Evolutionary conservation across 2,113 vertebrate species (phyloP).

Genomic region (Odontesthes bonariensis): DNA sequence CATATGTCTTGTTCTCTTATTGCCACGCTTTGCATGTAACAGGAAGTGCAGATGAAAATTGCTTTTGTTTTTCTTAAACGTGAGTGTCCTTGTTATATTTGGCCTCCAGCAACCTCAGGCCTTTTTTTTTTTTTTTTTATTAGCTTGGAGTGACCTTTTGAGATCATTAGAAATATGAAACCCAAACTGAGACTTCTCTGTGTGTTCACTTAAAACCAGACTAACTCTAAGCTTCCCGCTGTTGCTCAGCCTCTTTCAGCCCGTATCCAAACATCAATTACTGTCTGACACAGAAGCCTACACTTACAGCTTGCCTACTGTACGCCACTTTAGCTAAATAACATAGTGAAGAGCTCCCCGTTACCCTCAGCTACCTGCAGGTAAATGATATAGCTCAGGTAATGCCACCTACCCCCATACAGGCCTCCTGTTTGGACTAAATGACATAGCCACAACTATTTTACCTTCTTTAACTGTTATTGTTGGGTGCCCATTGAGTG

Average conservation of each 20-base stretch:
- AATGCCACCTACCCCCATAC: conserved; percentile 18
- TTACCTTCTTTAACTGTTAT: conserved; percentile 48
- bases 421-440: conserved; percentile 25
- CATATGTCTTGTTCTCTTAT: background rate
- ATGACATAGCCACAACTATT: conserved; percentile 27
- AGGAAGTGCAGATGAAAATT: background rate
- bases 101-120: too few species aligned
- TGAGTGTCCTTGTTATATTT: background rate
- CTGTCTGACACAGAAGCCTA: conserved; percentile 69
- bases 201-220: conserved; percentile 40
- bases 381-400: conserved; percentile 57
- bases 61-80: too few species aligned
- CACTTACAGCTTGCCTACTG: conserved; percentile 61
- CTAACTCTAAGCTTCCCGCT: conserved; percentile 44
- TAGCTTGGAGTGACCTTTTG: background rate
- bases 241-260: conserved; percentile 37
- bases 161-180: background rate
- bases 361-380: conserved; percentile 39
- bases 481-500: conserved; percentile 23
- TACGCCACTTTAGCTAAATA: conserved; percentile 53
- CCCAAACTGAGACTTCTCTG: background rate
- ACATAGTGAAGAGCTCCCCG: conserved; percentile 40
- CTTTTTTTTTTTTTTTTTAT: background rate
- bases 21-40: background rate
- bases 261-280: conserved; percentile 77